A percentile compares a stretch with the other conserved stretches of the same genome.
phyloP scores from a whole-genome alignment of 2,888 invertebrate species.

The Platynereis dumerilii region DNA sequence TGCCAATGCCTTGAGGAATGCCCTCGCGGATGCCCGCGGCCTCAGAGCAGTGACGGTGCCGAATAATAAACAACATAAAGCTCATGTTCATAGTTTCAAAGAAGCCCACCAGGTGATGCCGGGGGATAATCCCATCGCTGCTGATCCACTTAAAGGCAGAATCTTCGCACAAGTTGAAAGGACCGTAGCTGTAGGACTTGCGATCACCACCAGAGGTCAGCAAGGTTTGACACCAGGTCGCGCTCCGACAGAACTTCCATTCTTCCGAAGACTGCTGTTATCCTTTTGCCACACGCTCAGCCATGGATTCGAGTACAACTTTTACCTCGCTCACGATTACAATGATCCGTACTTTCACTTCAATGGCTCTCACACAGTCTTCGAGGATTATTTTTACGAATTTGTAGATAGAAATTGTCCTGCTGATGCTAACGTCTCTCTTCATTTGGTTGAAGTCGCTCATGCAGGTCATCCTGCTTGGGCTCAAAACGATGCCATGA shows the following conservation, averaged over 20 bases:
- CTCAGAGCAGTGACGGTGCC: too few relatives aligned
- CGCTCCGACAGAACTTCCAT: conserved; percentile 32
- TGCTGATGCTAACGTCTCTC: conserved; percentile 30
- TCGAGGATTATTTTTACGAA: conserved; percentile 29
- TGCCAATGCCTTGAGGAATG: too few relatives aligned
- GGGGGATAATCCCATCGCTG: too few relatives aligned
- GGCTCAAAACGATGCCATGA: conserved; percentile 44
- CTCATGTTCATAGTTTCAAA: too few relatives aligned
- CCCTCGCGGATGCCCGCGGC: too few relatives aligned
- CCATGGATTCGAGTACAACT: conserved; percentile 37
- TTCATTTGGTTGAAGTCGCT: conserved; percentile 39
- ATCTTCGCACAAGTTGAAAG: conserved; percentile 15
- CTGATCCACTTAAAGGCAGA: background rate
- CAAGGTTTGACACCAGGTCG: conserved; percentile 18
- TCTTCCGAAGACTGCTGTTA: conserved; percentile 36
- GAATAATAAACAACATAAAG: too few relatives aligned
- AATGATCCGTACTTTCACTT: conserved; percentile 35
- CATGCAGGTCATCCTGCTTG: conserved; percentile 40
- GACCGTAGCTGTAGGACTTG: conserved; percentile 38
- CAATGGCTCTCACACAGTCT: conserved; percentile 28
- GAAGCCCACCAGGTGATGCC: too few relatives aligned
- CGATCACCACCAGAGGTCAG: conserved; percentile 37
- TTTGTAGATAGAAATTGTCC: conserved; percentile 27
- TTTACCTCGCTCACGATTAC: conserved; percentile 40
- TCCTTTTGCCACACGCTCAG: conserved; percentile 40